These are phyloP conservation scores for Rhynchopsitta pachyrhyncha DNA, from an alignment of 2,113 vertebrate genomes.

Conservation along the genomic window DNA sequence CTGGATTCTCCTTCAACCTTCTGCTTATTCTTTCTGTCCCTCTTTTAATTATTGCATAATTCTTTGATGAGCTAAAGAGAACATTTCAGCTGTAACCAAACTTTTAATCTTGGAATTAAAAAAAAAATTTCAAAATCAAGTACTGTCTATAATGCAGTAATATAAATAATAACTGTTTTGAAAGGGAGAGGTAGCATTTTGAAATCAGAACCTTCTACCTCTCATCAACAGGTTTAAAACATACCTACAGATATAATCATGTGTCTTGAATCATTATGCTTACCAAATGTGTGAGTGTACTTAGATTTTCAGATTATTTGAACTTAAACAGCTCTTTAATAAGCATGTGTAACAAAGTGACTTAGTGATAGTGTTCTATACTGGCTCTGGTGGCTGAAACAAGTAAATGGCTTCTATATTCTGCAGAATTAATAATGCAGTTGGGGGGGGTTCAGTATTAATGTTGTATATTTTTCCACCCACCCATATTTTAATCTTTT, in stretches of 20 bases:
- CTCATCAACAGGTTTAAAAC: neutral
- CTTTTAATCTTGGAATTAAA: neutral
- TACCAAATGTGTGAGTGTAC: neutral
- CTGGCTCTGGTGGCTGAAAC: neutral
- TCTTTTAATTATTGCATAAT: neutral
- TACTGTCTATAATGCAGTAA: neutral
- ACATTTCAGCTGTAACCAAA: neutral
- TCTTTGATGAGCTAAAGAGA: neutral
- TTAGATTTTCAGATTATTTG: neutral
- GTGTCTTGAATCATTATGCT: neutral
- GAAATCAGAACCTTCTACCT: neutral
- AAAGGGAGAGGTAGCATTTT: neutral
- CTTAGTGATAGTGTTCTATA: neutral
- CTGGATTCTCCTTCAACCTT: neutral
- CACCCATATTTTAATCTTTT: neutral
- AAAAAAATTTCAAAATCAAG: neutral
- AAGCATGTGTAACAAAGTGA: neutral
- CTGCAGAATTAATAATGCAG: neutral
- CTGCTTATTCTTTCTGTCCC: neutral
- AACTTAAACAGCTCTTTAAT: neutral
- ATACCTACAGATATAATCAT: neutral
- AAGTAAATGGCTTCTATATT: neutral
- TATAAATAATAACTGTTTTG: neutral
- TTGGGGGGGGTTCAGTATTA: neutral
- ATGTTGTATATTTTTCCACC: neutral